A percentile compares a stretch with the other conserved stretches of the same genome.
Conservation (phyloP, 2,888 invertebrate genomes). For the Cryptophagus acutangulus region DNA sequence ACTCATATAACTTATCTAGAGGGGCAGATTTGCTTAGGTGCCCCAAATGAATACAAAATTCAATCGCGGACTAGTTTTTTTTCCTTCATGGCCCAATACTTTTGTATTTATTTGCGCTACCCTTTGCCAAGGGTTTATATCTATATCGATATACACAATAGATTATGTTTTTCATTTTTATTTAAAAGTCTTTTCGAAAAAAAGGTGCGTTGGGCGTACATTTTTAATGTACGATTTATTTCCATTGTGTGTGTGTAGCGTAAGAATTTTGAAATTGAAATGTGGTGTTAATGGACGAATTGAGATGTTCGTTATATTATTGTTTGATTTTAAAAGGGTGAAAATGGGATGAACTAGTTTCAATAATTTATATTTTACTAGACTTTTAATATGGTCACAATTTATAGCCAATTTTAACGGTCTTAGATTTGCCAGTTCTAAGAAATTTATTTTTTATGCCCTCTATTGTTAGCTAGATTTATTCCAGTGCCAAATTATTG, state of each 20-base stretch:
- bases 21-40: slow-evolving; percentile 34
- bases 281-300: slow-evolving; percentile 46
- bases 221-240: slow-evolving; percentile 44
- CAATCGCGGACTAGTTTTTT: slow-evolving; percentile 37
- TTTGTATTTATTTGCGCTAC: slow-evolving; percentile 25
- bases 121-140: slow-evolving; percentile 33
- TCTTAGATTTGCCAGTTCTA: too few relatives aligned
- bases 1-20: slow-evolving; percentile 37
- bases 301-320: slow-evolving; percentile 36
- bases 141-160: slow-evolving; percentile 34
- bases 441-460: too few relatives aligned
- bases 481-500: too few relatives aligned
- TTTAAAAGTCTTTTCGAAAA: slow-evolving; percentile 23
- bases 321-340: slow-evolving; percentile 18
- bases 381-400: too few relatives aligned
- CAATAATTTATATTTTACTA: slow-evolving; percentile 19
- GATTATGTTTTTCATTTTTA: slow-evolving; percentile 32
- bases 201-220: slow-evolving; percentile 40
- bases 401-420: too few relatives aligned
- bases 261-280: slow-evolving; percentile 36
- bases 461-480: too few relatives aligned
- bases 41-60: slow-evolving; percentile 47
- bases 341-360: slow-evolving; percentile 23
- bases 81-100: slow-evolving; percentile 11
- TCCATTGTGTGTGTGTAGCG: slow-evolving; percentile 31